Percentiles rank a stretch among this genome's conserved stretches.
phyloP scores from a whole-genome alignment of 2,888 invertebrate species.

The Oxytorus armatus region DNA sequence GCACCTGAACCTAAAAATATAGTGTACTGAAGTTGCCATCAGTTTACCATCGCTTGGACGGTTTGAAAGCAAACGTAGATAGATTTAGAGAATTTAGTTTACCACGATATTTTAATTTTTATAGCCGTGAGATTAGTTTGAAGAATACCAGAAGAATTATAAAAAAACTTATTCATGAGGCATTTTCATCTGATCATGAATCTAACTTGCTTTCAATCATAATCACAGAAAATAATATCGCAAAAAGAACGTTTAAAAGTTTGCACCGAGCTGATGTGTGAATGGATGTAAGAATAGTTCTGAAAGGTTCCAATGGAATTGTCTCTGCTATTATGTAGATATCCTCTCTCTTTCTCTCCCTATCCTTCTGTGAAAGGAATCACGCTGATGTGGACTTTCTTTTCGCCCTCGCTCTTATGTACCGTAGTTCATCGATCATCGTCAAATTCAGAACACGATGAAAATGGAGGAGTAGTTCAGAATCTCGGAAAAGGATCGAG shows the following conservation, averaged over 20 bases:
- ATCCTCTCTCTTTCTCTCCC: not conserved
- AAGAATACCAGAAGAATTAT: too few species aligned
- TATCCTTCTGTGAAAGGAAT: conserved; percentile 35
- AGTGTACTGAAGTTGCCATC: too few species aligned
- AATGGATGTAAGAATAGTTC: not conserved
- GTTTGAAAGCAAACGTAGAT: too few species aligned
- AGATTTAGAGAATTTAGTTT: too few species aligned
- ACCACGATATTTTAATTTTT: too few species aligned
- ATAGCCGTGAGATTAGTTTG: too few species aligned
- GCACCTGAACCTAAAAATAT: too few species aligned
- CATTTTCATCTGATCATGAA: not conserved
- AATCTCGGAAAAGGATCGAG: conserved; percentile 43
- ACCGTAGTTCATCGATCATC: conserved; percentile 68
- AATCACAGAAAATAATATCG: not conserved
- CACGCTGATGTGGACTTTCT: conserved; percentile 13
- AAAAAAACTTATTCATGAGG: too few species aligned
- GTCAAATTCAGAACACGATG: conserved; percentile 58
- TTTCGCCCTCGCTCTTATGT: conserved; percentile 1
- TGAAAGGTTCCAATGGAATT: conserved; percentile 7
- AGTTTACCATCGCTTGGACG: too few species aligned
- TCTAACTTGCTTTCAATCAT: not conserved
- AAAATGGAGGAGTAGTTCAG: conserved; percentile 49
- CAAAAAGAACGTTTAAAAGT: not conserved
- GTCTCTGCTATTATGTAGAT: conserved; percentile 7
- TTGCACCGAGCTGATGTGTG: not conserved